Percentiles rank a stretch among this genome's conserved stretches.
These are phyloP conservation scores for Cydia splendana DNA, from an alignment of 1,140 invertebrate species.

Conservation along the genomic window DNA sequence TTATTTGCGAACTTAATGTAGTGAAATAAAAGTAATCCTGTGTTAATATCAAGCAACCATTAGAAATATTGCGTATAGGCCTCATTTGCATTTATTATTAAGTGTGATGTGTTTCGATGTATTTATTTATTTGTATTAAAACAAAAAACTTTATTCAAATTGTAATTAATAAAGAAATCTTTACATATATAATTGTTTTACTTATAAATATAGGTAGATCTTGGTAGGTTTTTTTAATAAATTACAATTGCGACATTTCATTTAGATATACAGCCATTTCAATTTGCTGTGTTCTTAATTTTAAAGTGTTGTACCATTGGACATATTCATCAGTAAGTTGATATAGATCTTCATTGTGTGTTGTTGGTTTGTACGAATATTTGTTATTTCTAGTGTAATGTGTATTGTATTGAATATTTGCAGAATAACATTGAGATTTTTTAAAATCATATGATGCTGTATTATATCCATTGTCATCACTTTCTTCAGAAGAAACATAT, in stretches of 20 bases:
- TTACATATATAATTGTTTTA: constrained; percentile 17
- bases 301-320: constrained; percentile 59
- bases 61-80: background rate
- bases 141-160: constrained; percentile 14
- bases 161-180: constrained; percentile 27
- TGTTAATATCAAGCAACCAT: background rate
- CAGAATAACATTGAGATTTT: background rate
- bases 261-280: constrained; percentile 56
- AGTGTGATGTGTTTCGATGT: constrained; percentile 5
- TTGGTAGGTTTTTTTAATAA: background rate
- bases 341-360: background rate
- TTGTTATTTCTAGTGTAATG: background rate
- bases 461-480: constrained; percentile 24
- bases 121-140: background rate
- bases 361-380: background rate
- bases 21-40: background rate
- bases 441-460: constrained; percentile 12
- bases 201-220: constrained; percentile 25
- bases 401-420: background rate
- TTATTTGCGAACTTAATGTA: too few species aligned
- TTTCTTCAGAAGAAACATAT: background rate
- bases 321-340: constrained; percentile 40
- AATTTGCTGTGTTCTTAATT: constrained; percentile 52
- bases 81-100: constrained; percentile 8
- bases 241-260: constrained; percentile 48